Evolutionary conservation across 2,888 invertebrate species (phyloP), one percentile per base, ranked within the genome.

Genomic region (Luffia ferchaultella): DNA sequence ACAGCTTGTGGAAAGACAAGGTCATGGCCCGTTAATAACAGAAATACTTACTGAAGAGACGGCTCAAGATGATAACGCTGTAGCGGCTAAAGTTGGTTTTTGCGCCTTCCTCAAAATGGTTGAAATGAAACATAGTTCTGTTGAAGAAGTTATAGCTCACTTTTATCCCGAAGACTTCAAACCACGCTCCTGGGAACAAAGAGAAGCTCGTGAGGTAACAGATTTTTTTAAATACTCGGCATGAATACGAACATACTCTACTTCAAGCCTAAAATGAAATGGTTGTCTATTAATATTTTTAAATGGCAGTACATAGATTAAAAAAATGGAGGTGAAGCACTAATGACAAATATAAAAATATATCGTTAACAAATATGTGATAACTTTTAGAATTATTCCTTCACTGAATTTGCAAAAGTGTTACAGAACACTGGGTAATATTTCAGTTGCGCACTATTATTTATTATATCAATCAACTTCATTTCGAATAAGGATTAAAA

Each of bases 21-120:
- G 95, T 0, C 90, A 93, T 61, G 92, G 92, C 1, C 88, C 93
- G 0, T 74, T 95, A 18, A 93, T 95, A 52, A 89, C 93, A 0
- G 91, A 93, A 71, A 91, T 94, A 48, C 80, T 94, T 48, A 91
- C 92, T 0, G 93, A 93, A 74, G 93, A 93, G 67, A 90, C 91
- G 0, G 86, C 91, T 1, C 88, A 90, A 49, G 93, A 93, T 65
- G 93, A 93, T 68, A 89, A 89, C 51, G 77, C 89, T 18, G 85
- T 93, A 18, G 93, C 92, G 2, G 90, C 92, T 1, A 93, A 92
- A 49, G 91, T 92, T 48, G 94, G 94, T 12, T 94, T 95, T 74
- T 88, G 91, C 57, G 94, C 95, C 3, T 93, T 95, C 69, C 90
- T 95, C 79, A 89, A 89, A 63, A 93, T 95, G 93, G 89, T 95